A percentile compares a stretch with the other conserved stretches of the same genome.
These are phyloP conservation scores for Microcebus ravelobensis DNA, from an alignment of 2,113 vertebrate species.

Conservation along the genomic window DNA sequence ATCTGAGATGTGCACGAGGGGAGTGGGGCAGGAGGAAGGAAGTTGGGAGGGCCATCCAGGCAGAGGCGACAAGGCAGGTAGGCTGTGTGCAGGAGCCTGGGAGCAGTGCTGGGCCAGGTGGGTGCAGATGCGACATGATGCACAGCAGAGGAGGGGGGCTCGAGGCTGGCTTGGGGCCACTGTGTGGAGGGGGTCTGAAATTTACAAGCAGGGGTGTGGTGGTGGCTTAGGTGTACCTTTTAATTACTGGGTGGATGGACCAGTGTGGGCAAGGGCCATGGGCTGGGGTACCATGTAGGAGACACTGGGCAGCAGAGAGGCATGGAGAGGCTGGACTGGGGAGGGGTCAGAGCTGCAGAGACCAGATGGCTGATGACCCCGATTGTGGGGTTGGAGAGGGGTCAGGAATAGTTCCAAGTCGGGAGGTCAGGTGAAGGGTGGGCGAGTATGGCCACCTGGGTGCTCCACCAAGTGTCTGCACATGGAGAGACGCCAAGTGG, in stretches of 20 bases:
- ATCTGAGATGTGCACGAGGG: background rate
- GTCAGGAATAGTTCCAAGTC: background rate
- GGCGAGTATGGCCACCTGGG: background rate
- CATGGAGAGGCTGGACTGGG: background rate
- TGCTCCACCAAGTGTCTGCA: background rate
- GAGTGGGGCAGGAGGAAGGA: background rate
- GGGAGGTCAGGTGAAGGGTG: background rate
- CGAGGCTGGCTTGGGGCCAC: too few species aligned
- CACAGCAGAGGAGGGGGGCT: background rate
- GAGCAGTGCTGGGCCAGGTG: background rate
- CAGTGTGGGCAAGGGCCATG: background rate
- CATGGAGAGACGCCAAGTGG: background rate
- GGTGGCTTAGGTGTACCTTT: background rate
- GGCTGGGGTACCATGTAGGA: background rate
- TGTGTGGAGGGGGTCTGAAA: background rate
- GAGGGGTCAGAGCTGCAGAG: background rate
- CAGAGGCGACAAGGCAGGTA: background rate
- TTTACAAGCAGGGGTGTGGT: background rate
- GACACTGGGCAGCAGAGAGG: background rate
- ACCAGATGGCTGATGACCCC: background rate
- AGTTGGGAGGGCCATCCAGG: background rate
- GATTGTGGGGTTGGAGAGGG: accelerated
- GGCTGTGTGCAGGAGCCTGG: background rate
- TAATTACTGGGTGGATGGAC: background rate
- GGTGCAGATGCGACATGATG: too few species aligned